Conservation (phyloP, 1,140 invertebrate genomes). For the Drosophila carrolli region DNA sequence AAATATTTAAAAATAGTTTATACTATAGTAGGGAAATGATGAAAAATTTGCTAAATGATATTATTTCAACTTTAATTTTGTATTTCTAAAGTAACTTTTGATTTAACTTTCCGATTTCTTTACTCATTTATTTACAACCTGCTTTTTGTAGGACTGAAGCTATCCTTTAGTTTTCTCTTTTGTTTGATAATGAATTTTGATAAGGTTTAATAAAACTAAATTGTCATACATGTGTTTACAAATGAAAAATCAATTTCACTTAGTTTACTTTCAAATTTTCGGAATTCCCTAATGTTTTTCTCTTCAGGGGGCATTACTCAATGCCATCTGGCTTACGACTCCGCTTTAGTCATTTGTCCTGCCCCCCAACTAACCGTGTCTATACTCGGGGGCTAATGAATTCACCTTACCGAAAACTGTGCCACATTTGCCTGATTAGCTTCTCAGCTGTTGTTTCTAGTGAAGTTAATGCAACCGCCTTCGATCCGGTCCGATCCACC, state of each 20-base stretch:
- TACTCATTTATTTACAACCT: too few relatives aligned
- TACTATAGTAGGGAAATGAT: too few relatives aligned
- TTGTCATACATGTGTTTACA: background rate
- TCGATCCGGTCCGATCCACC: background rate
- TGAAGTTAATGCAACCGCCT: constrained; percentile 19
- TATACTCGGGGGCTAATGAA: constrained; percentile 32
- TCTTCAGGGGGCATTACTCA: constrained; percentile 27
- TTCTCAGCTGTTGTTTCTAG: constrained; percentile 64
- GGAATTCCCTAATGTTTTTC: background rate
- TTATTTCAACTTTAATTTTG: too few relatives aligned
- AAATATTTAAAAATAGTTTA: too few relatives aligned
- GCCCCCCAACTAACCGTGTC: constrained; percentile 4
- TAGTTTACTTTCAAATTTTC: constrained; percentile 2
- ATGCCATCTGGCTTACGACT: constrained; percentile 35
- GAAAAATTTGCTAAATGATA: too few relatives aligned
- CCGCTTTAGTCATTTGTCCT: constrained; percentile 29
- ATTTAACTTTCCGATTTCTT: too few relatives aligned
- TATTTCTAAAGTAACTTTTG: too few relatives aligned
- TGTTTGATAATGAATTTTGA: too few relatives aligned
- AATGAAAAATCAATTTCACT: background rate
- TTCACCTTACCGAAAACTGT: constrained; percentile 52
- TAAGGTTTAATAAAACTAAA: too few relatives aligned
- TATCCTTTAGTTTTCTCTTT: too few relatives aligned
- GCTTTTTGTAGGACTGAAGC: too few relatives aligned
- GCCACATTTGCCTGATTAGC: constrained; percentile 77